Base-by-base conservation (phyloP, 92 coral and sea anemone genomes). In the Porites lobata region DNA sequence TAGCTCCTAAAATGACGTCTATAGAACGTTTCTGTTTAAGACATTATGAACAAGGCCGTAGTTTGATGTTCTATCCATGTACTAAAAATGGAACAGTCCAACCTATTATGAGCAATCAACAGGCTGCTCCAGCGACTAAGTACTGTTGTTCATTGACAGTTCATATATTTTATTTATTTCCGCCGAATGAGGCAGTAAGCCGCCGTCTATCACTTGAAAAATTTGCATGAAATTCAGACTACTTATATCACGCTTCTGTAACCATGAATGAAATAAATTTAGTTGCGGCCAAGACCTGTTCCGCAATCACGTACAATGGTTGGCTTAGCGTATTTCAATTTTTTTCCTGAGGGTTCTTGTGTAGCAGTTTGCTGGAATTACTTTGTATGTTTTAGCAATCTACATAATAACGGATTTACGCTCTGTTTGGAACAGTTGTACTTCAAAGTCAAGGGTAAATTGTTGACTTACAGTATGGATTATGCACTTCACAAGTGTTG, bases 201-300 rank as follows among this genome's bases (percentile, higher is more conserved):
- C 87, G 87, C 80, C 80, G 87, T 84, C 87, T 50, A 62, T 68
- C 65, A 62, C 73, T 50, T 24, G 29, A 62, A 63, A 87, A 88
- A 91, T 91, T 91, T 87, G 86, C 94, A 91, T 91, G 85, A 87
- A 85, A 67, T 66, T 90, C 85, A 91, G 94, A 91, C 94, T 87
- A 77, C 56, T 77, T 20, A 85, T 85, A 85, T 85, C 89, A 85
- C 79, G 87, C 74, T 84, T 14, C 65, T 84, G 80, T 84, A 63
- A 84, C 65, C 81, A 84, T 53, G 72, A 84, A 64, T 62, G 74
- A 61, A 73, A 84, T 84, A 84, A 84, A 84, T 62, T 65, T 61
- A 50, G 80, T 57, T 47, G 81, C 74, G 72, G 80, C 29, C 78
- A 84, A 7, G 62, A 75, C 52, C 18, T 50, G 64, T 73, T 63